A percentile compares a stretch with the other conserved stretches of the same genome.
Evolutionary conservation across 2,113 vertebrate species (phyloP).

Genomic region (Leptobrachium ailaonicum): DNA sequence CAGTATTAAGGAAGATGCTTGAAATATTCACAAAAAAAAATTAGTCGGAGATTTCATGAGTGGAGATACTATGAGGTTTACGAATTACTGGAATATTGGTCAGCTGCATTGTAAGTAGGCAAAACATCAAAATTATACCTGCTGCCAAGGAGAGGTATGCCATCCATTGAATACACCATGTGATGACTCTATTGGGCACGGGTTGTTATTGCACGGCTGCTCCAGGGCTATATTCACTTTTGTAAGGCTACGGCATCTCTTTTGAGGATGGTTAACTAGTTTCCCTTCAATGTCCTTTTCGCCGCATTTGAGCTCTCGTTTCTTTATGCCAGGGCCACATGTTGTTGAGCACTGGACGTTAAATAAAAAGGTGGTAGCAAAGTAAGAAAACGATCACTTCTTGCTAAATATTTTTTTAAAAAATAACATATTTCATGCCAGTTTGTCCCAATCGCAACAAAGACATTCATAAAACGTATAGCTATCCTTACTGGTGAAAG

Average conservation of each 20-base stretch:
- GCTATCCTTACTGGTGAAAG: too few species aligned
- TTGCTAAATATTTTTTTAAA: too few species aligned
- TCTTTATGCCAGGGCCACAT: constrained; percentile 81
- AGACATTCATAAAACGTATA: too few species aligned
- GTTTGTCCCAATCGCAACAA: too few species aligned
- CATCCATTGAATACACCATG: constrained; percentile 72
- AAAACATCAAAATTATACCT: constrained; percentile 67
- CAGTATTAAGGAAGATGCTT: too few species aligned
- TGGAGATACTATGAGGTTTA: too few species aligned
- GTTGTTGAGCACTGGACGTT: constrained; percentile 81
- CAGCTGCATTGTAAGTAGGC: too few species aligned
- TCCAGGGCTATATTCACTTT: constrained; percentile 78
- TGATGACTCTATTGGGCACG: constrained; percentile 65
- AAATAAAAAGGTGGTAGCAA: neutral
- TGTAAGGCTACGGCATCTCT: constrained; percentile 85
- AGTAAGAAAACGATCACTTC: too few species aligned
- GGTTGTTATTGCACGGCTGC: constrained; percentile 75
- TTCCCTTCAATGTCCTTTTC: constrained; percentile 81
- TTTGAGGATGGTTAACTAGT: constrained; percentile 76
- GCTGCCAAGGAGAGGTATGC: constrained; percentile 93
- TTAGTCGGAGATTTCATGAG: too few species aligned
- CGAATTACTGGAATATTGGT: too few species aligned
- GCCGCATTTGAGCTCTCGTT: constrained; percentile 80
- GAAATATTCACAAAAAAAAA: too few species aligned
- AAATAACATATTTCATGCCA: too few species aligned